Evolutionary conservation across 1,140 invertebrate genomes (phyloP).

Genomic region (Pseudomyrmex sp.): DNA sequence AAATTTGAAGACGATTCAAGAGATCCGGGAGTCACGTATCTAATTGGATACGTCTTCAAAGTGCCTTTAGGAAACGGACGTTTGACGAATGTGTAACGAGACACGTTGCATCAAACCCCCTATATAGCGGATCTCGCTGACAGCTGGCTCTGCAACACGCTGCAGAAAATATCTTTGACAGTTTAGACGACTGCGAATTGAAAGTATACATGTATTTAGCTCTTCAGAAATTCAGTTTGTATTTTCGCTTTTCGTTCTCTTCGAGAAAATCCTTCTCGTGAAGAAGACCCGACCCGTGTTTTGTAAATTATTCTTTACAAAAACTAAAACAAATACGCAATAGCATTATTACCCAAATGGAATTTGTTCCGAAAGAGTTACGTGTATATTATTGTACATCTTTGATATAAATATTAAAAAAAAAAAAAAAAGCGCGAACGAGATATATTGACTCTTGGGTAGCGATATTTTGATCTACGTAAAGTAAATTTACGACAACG

Average conservation of each 20-base stretch:
- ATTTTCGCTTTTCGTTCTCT: constrained; percentile 19
- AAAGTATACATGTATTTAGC: constrained; percentile 28
- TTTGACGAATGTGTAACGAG: constrained; percentile 5
- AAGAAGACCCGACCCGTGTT: too few species aligned
- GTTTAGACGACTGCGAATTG: constrained; percentile 33
- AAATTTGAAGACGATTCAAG: too few species aligned
- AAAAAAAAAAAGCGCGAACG: not conserved
- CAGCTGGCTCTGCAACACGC: constrained; percentile 37
- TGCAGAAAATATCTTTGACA: constrained; percentile 17
- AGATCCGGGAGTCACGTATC: too few species aligned
- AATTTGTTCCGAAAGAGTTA: not conserved
- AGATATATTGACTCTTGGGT: constrained; percentile 19
- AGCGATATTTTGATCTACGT: constrained; percentile 23
- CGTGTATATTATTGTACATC: not conserved
- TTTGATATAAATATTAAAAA: not conserved
- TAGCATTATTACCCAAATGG: not conserved
- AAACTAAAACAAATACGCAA: too few species aligned
- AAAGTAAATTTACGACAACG: constrained; percentile 21
- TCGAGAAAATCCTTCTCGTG: not conserved
- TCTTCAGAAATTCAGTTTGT: not conserved
- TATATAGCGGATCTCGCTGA: not conserved
- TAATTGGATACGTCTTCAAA: not conserved
- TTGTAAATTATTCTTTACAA: too few species aligned
- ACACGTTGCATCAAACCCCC: not conserved
- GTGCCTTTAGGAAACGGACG: not conserved